phyloP scores from a whole-genome alignment of 2,888 invertebrate genomes.

The Unio pictorum region DNA sequence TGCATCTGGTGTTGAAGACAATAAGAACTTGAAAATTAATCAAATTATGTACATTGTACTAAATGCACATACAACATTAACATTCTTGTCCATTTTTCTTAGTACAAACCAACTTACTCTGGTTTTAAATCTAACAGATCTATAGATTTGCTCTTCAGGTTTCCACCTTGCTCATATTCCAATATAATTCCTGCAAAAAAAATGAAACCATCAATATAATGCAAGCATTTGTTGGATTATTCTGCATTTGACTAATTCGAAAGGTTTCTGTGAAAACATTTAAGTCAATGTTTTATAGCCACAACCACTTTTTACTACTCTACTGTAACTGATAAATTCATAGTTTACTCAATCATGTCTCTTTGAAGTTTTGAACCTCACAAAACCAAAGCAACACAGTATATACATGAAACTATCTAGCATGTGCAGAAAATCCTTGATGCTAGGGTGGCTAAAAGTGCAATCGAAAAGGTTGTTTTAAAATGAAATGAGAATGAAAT shows the following conservation, averaged over 20 bases:
- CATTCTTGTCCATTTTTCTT: not conserved
- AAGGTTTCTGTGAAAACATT: not conserved
- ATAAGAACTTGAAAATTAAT: not conserved
- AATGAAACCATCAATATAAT: not conserved
- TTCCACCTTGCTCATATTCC: constrained; percentile 71
- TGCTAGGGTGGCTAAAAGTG: too few relatives aligned
- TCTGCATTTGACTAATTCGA: not conserved
- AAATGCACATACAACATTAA: not conserved
- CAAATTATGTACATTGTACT: not conserved
- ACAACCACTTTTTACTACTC: not conserved
- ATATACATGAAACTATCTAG: too few relatives aligned
- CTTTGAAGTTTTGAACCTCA: too few relatives aligned
- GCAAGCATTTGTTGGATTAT: not conserved
- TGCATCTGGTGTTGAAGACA: too few relatives aligned
- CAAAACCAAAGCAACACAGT: too few relatives aligned
- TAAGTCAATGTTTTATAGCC: not conserved
- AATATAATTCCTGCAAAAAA: constrained; percentile 68
- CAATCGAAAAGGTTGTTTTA: too few relatives aligned
- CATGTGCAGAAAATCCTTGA: too few relatives aligned
- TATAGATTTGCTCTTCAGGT: constrained; percentile 70
- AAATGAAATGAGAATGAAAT: too few relatives aligned
- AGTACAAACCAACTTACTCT: constrained; percentile 58
- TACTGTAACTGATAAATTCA: too few relatives aligned
- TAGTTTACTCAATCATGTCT: too few relatives aligned
- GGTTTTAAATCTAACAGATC: constrained; percentile 70